phyloP scores from a whole-genome alignment of 1,140 invertebrate species.

The Drosophila subobscura region DNA sequence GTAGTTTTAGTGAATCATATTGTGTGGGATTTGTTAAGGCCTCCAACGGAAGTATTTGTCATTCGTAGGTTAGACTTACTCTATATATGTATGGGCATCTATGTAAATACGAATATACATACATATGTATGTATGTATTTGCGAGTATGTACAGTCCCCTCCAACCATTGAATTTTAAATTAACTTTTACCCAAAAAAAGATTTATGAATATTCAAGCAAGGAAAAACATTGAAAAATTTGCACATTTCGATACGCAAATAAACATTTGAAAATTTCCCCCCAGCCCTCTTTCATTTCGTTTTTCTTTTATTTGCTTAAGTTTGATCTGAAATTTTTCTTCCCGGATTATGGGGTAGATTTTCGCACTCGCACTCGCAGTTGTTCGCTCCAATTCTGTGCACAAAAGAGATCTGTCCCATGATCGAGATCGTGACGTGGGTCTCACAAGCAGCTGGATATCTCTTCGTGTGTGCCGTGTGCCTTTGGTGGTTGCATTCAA shows the following conservation, averaged over 20 bases:
- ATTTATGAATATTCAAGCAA: constrained; percentile 61
- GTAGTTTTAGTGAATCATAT: too few species aligned
- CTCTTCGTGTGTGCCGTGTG: not conserved
- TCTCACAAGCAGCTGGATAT: constrained; percentile 65
- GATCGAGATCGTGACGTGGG: constrained; percentile 43
- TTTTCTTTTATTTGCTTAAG: constrained; percentile 42
- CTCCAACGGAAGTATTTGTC: too few species aligned
- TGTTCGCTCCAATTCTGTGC: constrained; percentile 37
- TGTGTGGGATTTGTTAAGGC: too few species aligned
- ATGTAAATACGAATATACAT: not conserved
- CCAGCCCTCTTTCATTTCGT: not conserved
- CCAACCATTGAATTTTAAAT: constrained; percentile 16
- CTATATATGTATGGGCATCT: not conserved
- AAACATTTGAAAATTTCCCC: constrained; percentile 60
- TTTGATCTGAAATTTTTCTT: constrained; percentile 52
- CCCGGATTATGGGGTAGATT: constrained; percentile 74
- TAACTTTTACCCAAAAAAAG: constrained; percentile 34
- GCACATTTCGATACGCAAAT: constrained; percentile 78
- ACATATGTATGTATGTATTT: too few species aligned
- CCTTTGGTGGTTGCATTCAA: constrained; percentile 47
- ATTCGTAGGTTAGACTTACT: too few species aligned
- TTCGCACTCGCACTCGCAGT: constrained; percentile 64
- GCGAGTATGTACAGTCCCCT: not conserved
- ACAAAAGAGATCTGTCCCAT: constrained; percentile 50
- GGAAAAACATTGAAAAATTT: constrained; percentile 40